phyloP scores from a whole-genome alignment of 2,113 vertebrate species.

The Crotalus helleri region DNA sequence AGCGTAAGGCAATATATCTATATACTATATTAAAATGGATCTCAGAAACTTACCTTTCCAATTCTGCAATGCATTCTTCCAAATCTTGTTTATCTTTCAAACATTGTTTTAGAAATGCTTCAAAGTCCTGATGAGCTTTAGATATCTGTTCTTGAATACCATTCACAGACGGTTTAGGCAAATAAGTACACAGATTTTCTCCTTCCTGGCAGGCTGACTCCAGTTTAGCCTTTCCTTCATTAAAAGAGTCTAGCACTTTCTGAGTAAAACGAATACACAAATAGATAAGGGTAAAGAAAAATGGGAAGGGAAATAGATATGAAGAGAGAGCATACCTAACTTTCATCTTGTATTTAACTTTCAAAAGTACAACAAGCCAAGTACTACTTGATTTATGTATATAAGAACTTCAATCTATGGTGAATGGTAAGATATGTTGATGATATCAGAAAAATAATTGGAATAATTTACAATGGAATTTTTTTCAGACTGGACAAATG shows the following conservation, averaged over 20 bases:
- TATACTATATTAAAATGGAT: background rate
- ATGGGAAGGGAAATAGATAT: background rate
- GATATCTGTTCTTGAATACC: conserved; percentile 82
- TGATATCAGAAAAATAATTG: background rate
- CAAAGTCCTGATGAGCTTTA: conserved; percentile 82
- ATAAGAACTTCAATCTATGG: background rate
- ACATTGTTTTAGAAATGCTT: conserved; percentile 77
- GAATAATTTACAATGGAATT: background rate
- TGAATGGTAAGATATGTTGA: background rate
- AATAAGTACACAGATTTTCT: conserved; percentile 76
- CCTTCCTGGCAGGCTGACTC: conserved; percentile 79
- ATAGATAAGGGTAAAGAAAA: background rate
- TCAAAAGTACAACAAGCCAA: no score
- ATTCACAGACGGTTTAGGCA: conserved; percentile 76
- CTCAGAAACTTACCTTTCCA: conserved; percentile 66
- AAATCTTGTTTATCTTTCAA: conserved; percentile 76
- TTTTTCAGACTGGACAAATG: background rate
- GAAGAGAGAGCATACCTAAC: background rate
- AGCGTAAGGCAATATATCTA: background rate
- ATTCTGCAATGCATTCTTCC: conserved; percentile 77
- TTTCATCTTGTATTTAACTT: background rate
- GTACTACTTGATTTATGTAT: background rate
- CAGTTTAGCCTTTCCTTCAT: conserved; percentile 78
- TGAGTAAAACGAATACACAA: conserved; percentile 52
- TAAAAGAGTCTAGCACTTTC: conserved; percentile 72